Evolutionary conservation across 2,888 invertebrate genomes (phyloP), one percentile per base, ranked within the genome.

Genomic region (Lepidochrysops patricia): DNA sequence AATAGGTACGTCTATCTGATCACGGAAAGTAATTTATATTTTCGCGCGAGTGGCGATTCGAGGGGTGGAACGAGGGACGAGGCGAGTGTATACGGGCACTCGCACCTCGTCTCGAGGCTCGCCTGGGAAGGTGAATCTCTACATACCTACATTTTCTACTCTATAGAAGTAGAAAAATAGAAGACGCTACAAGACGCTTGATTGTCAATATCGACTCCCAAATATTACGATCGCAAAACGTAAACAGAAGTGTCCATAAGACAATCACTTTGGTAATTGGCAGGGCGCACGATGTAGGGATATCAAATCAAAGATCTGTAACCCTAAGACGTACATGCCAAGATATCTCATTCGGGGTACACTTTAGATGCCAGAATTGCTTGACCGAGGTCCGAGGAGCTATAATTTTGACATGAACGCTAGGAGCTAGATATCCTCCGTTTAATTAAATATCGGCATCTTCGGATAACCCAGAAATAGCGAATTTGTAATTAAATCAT

Each of bases 201-300:
- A 13, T 43, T 4, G 12, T 43, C 7, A 9, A n/a, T 15, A 43
- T 15, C 15, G 3, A 19, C 43, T 23, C 12, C 13, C 12, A 43
- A 43, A 43, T 43, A 43, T 43, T 19, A 43, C 43, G 9, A 43
- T 37, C 23, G 19, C 19, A 19, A 43, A 43, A 43, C 43, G 9
- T 43, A 54, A 19, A 32, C 19, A 54, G 29, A 13, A 19, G 19
- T 60, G 19, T 60, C 60, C 60, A 60, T 74, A 80, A 81, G 77
- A 84, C 84, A 86, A 86, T 84, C 82, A 84, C 84, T 86, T 84
- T 15, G 86, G 84, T 86, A 85, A 87, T 85, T 85, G 84, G 80
- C 76, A 75, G 77, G 78, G 80, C 80, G 74, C 77, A 74, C 75
- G 63, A 67, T 70, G 68, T 78, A 76, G 76, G 70, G 76, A 74